Evolutionary conservation across 2,113 vertebrate species (phyloP).

Genomic region (Psilopsiagon aurifrons): DNA sequence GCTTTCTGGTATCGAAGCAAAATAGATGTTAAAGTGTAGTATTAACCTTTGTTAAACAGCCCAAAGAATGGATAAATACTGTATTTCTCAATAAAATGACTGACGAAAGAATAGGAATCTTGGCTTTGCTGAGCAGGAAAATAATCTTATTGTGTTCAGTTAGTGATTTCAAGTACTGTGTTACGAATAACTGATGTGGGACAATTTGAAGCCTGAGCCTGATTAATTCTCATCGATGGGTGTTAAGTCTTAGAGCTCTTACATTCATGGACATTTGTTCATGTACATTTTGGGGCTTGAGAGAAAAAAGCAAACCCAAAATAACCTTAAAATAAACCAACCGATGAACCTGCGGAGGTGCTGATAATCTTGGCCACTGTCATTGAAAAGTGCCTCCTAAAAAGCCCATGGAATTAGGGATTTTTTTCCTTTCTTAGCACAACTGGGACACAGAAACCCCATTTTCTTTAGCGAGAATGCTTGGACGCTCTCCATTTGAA

Average conservation of each 20-base stretch:
- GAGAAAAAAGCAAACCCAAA: neutral
- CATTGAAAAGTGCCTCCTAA: neutral
- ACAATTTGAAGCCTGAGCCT: neutral
- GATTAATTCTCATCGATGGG: neutral
- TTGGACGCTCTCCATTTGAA: constrained; percentile 25
- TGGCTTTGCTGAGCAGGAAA: neutral
- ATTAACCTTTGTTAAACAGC: neutral
- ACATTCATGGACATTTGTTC: neutral
- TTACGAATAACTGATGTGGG: neutral
- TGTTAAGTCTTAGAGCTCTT: neutral
- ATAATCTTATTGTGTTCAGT: neutral
- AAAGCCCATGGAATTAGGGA: neutral
- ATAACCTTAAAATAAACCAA: neutral
- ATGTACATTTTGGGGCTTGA: neutral
- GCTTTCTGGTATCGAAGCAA: neutral
- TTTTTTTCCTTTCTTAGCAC: neutral
- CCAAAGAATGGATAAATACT: neutral
- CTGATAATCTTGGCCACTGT: neutral
- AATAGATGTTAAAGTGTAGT: neutral
- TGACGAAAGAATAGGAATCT: neutral
- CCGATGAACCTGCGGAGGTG: neutral
- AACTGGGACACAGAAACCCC: neutral
- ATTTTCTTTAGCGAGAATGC: neutral
- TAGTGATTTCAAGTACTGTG: neutral
- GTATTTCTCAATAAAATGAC: neutral